Percentiles rank a stretch among this genome's conserved stretches.
phyloP scores from a whole-genome alignment of 2,113 vertebrate species.

The Chlorodrepanis virens region DNA sequence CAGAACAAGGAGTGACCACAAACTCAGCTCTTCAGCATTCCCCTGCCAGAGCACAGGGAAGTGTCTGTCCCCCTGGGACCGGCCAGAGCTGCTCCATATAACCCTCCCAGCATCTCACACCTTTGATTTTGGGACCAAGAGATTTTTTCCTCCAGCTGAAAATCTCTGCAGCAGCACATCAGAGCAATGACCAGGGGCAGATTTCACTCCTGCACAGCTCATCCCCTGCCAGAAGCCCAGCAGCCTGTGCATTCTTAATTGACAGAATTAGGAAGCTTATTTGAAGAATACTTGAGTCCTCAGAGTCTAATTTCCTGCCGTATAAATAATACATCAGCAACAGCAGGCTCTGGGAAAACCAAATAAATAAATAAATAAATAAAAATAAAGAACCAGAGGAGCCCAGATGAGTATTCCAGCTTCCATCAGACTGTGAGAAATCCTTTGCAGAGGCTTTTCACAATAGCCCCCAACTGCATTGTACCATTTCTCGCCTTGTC shows the following conservation, averaged over 20 bases:
- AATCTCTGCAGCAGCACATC: background rate
- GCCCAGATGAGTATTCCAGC: background rate
- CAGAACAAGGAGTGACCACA: background rate
- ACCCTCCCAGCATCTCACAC: background rate
- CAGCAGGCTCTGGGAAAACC: conserved; percentile 33
- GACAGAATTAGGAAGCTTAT: conserved; percentile 65
- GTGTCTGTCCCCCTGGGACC: background rate
- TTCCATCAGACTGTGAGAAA: conserved; percentile 26
- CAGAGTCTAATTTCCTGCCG: conserved; percentile 64
- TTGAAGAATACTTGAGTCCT: conserved; percentile 62
- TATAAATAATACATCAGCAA: conserved; percentile 67
- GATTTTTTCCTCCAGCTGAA: conserved; percentile 17
- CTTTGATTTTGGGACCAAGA: background rate
- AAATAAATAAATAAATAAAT: background rate
- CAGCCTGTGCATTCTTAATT: conserved; percentile 54
- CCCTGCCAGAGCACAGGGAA: background rate
- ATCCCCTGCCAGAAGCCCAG: conserved; percentile 17
- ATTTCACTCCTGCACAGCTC: background rate
- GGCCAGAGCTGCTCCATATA: background rate
- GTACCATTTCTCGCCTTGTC: conserved; percentile 43
- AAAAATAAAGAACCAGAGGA: background rate
- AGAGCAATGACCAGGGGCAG: conserved; percentile 28
- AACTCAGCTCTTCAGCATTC: background rate
- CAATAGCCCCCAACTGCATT: background rate
- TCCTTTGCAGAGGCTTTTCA: conserved; percentile 28